These are phyloP conservation scores for Pseudochirops cupreus DNA, from an alignment of 2,797 vertebrate species.

Conservation along the genomic window DNA sequence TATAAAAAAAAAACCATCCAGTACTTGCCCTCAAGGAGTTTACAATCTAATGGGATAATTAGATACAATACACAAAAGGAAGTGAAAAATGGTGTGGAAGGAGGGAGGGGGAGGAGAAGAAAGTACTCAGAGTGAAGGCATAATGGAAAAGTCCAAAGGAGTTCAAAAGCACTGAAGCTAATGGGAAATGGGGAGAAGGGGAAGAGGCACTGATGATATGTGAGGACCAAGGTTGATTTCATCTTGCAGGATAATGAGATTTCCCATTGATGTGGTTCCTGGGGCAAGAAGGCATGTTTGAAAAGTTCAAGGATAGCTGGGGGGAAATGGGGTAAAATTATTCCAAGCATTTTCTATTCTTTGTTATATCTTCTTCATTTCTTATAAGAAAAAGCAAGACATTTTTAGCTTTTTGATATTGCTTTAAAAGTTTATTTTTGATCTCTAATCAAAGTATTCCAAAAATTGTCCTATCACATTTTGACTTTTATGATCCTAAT, in stretches of 20 bases:
- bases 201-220: neutral
- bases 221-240: neutral
- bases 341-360: neutral
- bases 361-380: neutral
- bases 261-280: neutral
- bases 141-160: neutral
- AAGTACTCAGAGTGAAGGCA: neutral
- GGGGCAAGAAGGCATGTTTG: neutral
- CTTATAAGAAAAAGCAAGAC: neutral
- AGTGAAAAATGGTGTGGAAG: neutral
- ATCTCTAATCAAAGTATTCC: conserved; percentile 27
- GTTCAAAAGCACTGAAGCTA: neutral
- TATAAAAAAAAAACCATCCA: neutral
- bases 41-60: neutral
- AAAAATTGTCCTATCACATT: conserved; percentile 27
- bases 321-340: conserved; percentile 3
- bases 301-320: neutral
- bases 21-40: neutral
- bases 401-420: neutral
- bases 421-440: conserved; percentile 37
- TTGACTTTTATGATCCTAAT: conserved; percentile 54
- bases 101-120: neutral
- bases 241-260: neutral
- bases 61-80: too few species aligned
- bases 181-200: neutral